Base-by-base conservation (phyloP, 2,797 vertebrate species). In the Discoglossus pictus region DNA sequence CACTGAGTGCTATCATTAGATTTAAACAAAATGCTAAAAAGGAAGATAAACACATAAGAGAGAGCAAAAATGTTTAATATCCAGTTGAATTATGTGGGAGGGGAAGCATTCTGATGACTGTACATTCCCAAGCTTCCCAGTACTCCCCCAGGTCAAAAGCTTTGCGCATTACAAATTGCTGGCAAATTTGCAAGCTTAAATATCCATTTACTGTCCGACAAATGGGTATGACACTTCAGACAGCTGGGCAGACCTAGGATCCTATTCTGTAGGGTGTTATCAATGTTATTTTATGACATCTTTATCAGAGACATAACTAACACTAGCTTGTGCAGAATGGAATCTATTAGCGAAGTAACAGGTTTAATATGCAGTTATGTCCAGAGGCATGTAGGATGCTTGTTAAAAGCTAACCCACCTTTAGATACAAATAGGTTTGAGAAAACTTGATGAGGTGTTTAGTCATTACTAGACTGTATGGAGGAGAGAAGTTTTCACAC, bases 131-230 rank as follows among this genome's bases (percentile, higher is more conserved):
- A 51, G 25, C 6, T 50, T 52, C 40, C 24, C 36, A 52, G 38
- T 16, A 64, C 35, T 53, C 12, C 61, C 38, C 47, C 31, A 40
- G 12, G 18, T 60, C 58, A 68, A 77, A 72, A 42, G 18, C 50
- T 73, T 54, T 27, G 56, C 20, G 25, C 15, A 54, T 17, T n/a
- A 10, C 4, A 73, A 36, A 16, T 40, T 2, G 62, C 18, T 48
- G 18, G 42, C 24, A 77, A 53, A 21, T 65, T 23, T 16, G 74
- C 40, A 73, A 36, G 44, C 68, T 13, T 12, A 56, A 65, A 3
- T 65, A 62, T 76, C 52, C 31, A 58, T 62, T 53, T 74, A 74
- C 24, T 60, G 71, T 63, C 27, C 18, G 65, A 75, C 13, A 67
- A 66, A 16, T 15, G 18, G 10, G 10, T 15, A 74, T 74, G 39